phyloP scores from a whole-genome alignment of 2,888 invertebrate species.

The Andricus quercusramuli region DNA sequence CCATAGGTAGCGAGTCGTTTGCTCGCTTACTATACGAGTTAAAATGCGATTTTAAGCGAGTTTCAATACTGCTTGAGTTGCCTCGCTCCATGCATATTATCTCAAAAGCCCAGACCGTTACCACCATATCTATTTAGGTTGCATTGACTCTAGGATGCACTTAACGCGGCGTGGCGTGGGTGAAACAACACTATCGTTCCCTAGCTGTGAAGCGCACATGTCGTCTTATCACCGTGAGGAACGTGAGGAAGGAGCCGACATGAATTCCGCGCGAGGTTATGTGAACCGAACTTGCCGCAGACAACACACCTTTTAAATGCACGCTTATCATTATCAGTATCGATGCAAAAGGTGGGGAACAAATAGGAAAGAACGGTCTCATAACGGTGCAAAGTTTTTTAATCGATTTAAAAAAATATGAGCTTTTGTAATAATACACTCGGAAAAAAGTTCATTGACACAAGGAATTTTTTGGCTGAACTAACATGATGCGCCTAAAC shows the following conservation, averaged over 20 bases:
- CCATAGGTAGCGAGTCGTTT: slow-evolving; percentile 24
- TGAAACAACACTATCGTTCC: slow-evolving; percentile 21
- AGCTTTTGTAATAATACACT: too few relatives aligned
- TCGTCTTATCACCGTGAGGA: slow-evolving; percentile 55
- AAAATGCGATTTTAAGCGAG: slow-evolving; percentile 22
- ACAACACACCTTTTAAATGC: slow-evolving; percentile 43
- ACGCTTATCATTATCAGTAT: not conserved
- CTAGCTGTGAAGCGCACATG: slow-evolving; percentile 44
- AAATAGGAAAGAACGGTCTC: not conserved
- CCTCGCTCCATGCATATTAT: slow-evolving; percentile 15
- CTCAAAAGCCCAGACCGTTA: slow-evolving; percentile 28
- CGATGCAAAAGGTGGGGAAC: not conserved
- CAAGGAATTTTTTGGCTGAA: too few relatives aligned
- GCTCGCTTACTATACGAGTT: not conserved
- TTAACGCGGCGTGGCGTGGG: not conserved
- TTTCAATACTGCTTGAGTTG: slow-evolving; percentile 1
- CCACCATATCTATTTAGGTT: slow-evolving; percentile 51
- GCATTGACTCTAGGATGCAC: slow-evolving; percentile 49
- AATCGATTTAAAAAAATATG: too few relatives aligned
- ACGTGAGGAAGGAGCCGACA: slow-evolving; percentile 56
- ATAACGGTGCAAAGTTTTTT: not conserved
- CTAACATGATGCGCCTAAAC: too few relatives aligned
- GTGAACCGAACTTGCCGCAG: slow-evolving; percentile 47
- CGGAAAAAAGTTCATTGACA: too few relatives aligned
- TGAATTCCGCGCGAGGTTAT: slow-evolving; percentile 45